Percentiles rank a stretch among this genome's conserved stretches.
Conservation (phyloP, 1,140 invertebrate genomes). For the Oncopodura yosiiana region DNA sequence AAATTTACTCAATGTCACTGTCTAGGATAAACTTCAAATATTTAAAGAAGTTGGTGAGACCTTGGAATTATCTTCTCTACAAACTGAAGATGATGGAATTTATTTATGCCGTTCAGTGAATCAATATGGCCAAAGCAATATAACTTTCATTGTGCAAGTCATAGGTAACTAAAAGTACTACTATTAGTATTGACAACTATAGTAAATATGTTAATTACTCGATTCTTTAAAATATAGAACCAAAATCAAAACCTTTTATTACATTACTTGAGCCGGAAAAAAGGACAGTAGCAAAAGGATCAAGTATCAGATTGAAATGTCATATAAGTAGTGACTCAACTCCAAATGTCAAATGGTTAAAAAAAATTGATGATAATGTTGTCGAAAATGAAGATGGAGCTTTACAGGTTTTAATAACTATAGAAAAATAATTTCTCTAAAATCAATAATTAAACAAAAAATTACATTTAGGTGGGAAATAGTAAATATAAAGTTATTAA, state of each 20-base stretch:
- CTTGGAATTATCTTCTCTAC: conserved; percentile 16
- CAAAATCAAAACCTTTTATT: too few relatives aligned
- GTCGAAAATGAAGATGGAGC: background rate
- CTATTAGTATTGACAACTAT: background rate
- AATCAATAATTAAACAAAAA: too few relatives aligned
- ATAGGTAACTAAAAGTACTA: conserved; percentile 17
- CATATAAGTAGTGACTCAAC: conserved; percentile 21
- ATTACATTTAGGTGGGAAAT: conserved; percentile 11
- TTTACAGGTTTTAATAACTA: background rate
- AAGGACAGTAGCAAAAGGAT: conserved; percentile 19
- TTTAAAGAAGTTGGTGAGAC: conserved; percentile 16
- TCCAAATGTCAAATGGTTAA: conserved; percentile 22
- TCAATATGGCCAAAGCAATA: conserved; percentile 25
- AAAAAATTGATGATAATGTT: conserved; percentile 13
- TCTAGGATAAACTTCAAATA: conserved; percentile 14
- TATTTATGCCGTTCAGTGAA: conserved; percentile 21
- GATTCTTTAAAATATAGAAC: too few relatives aligned
- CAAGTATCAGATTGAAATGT: conserved; percentile 24
- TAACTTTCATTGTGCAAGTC: conserved; percentile 23
- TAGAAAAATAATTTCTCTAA: background rate
- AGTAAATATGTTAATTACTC: background rate
- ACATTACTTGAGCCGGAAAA: conserved; percentile 29
- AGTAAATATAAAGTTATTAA: conserved; percentile 16
- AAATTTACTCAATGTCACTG: background rate
- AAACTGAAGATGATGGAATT: conserved; percentile 14